phyloP scores from a whole-genome alignment of 92 coral and sea anemone genomes.

The Anthopleura xanthogrammica region DNA sequence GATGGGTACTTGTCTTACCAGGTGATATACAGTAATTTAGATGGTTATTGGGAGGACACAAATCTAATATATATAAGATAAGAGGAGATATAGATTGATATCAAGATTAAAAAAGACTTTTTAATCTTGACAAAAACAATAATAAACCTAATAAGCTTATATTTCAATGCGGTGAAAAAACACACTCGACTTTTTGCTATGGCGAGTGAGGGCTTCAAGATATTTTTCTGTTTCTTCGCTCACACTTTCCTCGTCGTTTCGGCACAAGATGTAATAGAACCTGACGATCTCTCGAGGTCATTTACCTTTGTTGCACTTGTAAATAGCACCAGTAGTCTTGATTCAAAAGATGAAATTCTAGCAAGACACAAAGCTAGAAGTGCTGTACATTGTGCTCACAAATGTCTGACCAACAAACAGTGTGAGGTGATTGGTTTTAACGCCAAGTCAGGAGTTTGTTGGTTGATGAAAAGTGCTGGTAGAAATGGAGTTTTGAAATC shows the following conservation, averaged over 20 bases:
- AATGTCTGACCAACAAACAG: neutral
- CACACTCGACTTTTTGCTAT: no score
- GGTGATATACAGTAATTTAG: neutral
- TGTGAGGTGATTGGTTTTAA: slow-evolving; percentile 15
- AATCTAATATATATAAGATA: neutral
- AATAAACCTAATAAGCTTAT: no score
- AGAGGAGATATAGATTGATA: no score
- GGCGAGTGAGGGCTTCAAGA: neutral
- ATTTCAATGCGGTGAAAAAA: no score
- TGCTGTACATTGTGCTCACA: slow-evolving; percentile 12
- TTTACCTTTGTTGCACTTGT: neutral
- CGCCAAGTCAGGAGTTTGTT: neutral
- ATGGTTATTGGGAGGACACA: neutral
- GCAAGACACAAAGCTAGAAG: neutral
- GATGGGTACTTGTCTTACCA: neutral
- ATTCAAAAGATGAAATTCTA: neutral
- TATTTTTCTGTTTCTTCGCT: neutral
- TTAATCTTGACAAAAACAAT: no score
- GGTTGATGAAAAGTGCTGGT: neutral
- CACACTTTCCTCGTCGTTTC: neutral
- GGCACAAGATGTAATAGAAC: neutral
- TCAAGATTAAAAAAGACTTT: no score
- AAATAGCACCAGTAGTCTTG: neutral
- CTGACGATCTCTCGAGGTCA: neutral
- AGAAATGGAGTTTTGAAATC: neutral